Base-by-base conservation (phyloP, 2,113 vertebrate genomes). In the Epinephelus moara region DNA sequence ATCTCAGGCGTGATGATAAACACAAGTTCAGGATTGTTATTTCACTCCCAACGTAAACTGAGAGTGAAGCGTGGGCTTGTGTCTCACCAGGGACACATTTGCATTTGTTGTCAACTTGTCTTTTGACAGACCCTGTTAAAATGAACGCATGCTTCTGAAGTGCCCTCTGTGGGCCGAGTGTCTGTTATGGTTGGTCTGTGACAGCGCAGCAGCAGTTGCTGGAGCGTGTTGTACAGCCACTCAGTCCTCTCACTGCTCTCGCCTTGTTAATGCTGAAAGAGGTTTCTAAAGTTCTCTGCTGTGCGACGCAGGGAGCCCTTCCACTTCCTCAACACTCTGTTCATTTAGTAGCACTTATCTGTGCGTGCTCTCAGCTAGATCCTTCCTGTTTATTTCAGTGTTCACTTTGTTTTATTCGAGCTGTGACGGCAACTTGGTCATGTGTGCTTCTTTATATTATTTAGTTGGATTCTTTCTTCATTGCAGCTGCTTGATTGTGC, bases 281-380 rank as follows among this genome's bases (percentile, higher is more conserved):
- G 56, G 37, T 82, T 84, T 85, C 84, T 81, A 82, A 70, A 81
- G 88, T 50, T 73, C 27, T 84, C 66, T 69, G 77, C 80, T 91
- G 78, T 84, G 88, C 81, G 61, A 74, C 4, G n/a, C 81, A 85
- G 79, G 61, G 66, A 83, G 81, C n/a, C 15, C 71, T 88, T 90
- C 82, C 76, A 81, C 92, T 95, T 95, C 93, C 92, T 94, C 85
- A 80, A 77, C 71, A 77, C 56, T 89, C 72, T 67, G 64, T 59
- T 82, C 50, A 47, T 76, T 82, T 53, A 63, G 64, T 78, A n/a
- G 33, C 40, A 55, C 66, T 80, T 40, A 21, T 21, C 30, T 74
- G 78, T 63, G 75, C 33, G 47, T 62, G 60, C 64, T 60, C 79
- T 91, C 88, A 82, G 63, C 74, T 62, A 53, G 71, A 85, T 86